Base-by-base conservation (phyloP, 2,797 vertebrate species). In the Tarsius wallacei region DNA sequence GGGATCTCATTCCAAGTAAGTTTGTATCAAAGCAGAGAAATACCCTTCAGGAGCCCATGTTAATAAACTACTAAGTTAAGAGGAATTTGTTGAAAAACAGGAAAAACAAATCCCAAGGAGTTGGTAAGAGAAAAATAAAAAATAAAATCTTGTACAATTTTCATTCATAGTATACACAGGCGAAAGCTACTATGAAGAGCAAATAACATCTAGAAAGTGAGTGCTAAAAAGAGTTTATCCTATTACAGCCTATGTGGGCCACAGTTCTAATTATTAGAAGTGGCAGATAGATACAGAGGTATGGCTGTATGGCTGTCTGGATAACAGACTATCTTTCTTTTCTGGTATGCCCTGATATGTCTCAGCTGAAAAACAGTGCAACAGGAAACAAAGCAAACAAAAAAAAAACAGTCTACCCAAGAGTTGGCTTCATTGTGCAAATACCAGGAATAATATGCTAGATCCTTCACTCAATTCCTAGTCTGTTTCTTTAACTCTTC, bases 61-160 rank as follows among this genome's bases (percentile, higher is more conserved):
- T 91, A 77, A 59, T 89, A 81, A 91, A 95, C 64, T 89, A 47
- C 7, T n/a, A 73, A 53, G 36, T 78, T 87, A 78, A 90, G 31
- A 53, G 36, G 31, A 15, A 63, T 85, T 85, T 95, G 33, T 22
- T 96, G 51, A 77, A 83, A 49, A 55, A 64, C 73, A 55, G 61
- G 55, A 64, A 91, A 94, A 83, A 7, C 16, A 10, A 73, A 61
- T 63, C 68, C 21, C 28, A 55, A 78, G 22, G 17, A 90, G 6
- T 87, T 76, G 21, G 9, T 94, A 80, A 57, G 51, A 83, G 63
- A 42, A 42, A 42, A 42, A 42, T 42, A 42, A 42, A 42, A 42
- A 42, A 42, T n/a, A n/a, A n/a, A 81, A 42, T 42, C 42, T 64
- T 51, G 68, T 14, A 31, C 31, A 22, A 42, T 93, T 86, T 84